phyloP scores from a whole-genome alignment of 2,113 vertebrate genomes.

The Protomyctophum bolini region DNA sequence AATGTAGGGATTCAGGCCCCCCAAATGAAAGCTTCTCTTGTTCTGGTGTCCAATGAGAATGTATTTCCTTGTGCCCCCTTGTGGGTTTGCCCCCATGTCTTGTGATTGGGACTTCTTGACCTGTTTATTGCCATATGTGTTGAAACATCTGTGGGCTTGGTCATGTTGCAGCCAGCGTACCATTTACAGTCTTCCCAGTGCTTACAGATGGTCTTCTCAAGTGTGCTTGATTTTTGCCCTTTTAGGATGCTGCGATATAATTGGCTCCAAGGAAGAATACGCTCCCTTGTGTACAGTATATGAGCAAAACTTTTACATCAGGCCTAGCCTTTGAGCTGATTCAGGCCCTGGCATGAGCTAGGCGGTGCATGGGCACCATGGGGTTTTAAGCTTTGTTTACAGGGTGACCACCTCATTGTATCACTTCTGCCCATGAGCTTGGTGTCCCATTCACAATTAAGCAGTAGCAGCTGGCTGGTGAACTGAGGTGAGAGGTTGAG shows the following conservation, averaged over 20 bases:
- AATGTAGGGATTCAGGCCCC: slow-evolving; percentile 16
- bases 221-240: slow-evolving; percentile 28
- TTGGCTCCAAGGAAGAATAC: slow-evolving; percentile 18
- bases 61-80: slow-evolving; percentile 22
- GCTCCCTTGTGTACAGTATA: background rate
- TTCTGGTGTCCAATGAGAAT: background rate
- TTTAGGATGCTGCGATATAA: slow-evolving; percentile 26
- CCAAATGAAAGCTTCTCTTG: slow-evolving; percentile 21
- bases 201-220: slow-evolving; percentile 31
- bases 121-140: slow-evolving; percentile 24
- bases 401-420: slow-evolving; percentile 19
- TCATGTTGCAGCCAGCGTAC: slow-evolving; percentile 22
- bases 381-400: slow-evolving; percentile 42
- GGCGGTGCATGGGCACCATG: background rate
- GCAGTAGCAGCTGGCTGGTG: slow-evolving; percentile 22
- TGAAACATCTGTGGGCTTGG: slow-evolving; percentile 33
- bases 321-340: background rate
- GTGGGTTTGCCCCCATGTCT: slow-evolving; percentile 12
- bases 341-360: background rate
- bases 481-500: slow-evolving; percentile 21
- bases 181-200: slow-evolving; percentile 34
- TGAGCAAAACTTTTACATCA: background rate
- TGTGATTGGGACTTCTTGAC: slow-evolving; percentile 36
- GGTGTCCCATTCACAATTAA: slow-evolving; percentile 20
- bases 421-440: slow-evolving; percentile 25